These are phyloP conservation scores for Manacus vitellinus DNA, from an alignment of 2,113 vertebrate genomes.

Conservation along the genomic window DNA sequence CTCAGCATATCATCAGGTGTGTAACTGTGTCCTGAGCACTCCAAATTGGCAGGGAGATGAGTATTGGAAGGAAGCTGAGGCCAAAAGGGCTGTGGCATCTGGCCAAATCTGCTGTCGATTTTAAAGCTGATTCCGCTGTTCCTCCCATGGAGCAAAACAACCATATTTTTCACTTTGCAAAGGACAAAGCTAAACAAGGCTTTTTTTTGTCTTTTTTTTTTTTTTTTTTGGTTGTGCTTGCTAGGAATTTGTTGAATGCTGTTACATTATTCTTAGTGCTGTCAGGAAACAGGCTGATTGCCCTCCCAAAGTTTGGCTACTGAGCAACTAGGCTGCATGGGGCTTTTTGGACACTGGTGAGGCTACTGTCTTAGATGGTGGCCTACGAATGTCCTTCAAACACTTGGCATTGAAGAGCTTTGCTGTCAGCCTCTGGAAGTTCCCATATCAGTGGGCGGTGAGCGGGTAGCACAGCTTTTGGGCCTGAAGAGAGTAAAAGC, in stretches of 20 bases:
- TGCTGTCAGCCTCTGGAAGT: not conserved
- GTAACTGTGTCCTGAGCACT: constrained; percentile 26
- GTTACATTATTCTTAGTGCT: constrained; percentile 31
- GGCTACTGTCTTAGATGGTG: constrained; percentile 51
- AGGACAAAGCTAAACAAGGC: constrained; percentile 13
- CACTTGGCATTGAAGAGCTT: not conserved
- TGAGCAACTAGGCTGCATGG: constrained; percentile 7
- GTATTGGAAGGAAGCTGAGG: constrained; percentile 20
- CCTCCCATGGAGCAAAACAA: constrained; percentile 13
- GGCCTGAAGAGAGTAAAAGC: not conserved
- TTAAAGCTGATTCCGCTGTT: not conserved
- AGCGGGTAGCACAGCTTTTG: not conserved
- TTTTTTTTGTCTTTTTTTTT: not conserved
- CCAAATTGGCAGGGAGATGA: constrained; percentile 27
- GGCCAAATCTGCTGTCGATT: not conserved
- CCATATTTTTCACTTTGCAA: constrained; percentile 50
- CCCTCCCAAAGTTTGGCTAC: constrained; percentile 42
- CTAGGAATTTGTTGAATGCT: not conserved
- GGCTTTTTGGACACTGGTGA: constrained; percentile 26
- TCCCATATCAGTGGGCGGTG: not conserved
- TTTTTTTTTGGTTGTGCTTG: not conserved
- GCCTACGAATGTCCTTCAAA: not conserved
- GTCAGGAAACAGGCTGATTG: constrained; percentile 20
- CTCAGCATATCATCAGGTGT: constrained; percentile 61
- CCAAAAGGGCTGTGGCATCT: constrained; percentile 29